Evolutionary conservation across 2,113 vertebrate species (phyloP).

Genomic region (Cyprinus carpio): DNA sequence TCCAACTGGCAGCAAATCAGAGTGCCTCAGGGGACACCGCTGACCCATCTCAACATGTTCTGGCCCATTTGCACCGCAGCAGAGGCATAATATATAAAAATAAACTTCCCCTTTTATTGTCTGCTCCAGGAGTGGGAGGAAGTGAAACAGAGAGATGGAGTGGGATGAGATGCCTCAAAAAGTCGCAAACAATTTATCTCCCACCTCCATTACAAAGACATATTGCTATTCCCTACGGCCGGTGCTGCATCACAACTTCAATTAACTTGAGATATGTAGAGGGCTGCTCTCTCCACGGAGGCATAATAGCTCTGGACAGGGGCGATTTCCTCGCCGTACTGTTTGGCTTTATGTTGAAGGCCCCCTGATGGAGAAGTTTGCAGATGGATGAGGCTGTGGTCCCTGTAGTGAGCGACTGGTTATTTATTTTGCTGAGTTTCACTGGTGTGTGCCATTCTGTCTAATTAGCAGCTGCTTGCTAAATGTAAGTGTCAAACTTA

Average conservation of each 20-base stretch:
- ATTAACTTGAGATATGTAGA: constrained; percentile 55
- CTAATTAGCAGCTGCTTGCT: background rate
- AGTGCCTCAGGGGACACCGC: constrained; percentile 43
- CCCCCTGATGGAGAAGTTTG: too few species aligned
- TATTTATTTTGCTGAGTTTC: background rate
- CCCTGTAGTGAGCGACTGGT: background rate
- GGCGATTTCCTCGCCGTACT: constrained; percentile 36
- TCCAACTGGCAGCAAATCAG: constrained; percentile 50
- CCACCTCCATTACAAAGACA: constrained; percentile 37
- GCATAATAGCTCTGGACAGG: constrained; percentile 34
- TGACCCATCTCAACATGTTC: constrained; percentile 55
- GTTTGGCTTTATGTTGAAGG: background rate
- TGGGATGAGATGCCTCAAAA: constrained; percentile 31
- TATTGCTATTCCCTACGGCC: constrained; percentile 19
- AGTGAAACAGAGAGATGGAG: background rate
- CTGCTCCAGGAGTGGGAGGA: constrained; percentile 5
- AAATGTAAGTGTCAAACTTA: too few species aligned
- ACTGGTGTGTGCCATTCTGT: background rate
- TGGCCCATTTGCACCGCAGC: constrained; percentile 49
- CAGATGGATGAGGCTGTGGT: background rate
- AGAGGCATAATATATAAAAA: constrained; percentile 51
- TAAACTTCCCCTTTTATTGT: constrained; percentile 26
- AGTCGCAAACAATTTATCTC: constrained; percentile 45
- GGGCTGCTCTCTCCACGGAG: constrained; percentile 38
- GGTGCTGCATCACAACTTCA: constrained; percentile 51